Evolutionary conservation across 2,113 vertebrate genomes (phyloP), one percentile per base, ranked within the genome.

Genomic region (Megatriorchis doriae): DNA sequence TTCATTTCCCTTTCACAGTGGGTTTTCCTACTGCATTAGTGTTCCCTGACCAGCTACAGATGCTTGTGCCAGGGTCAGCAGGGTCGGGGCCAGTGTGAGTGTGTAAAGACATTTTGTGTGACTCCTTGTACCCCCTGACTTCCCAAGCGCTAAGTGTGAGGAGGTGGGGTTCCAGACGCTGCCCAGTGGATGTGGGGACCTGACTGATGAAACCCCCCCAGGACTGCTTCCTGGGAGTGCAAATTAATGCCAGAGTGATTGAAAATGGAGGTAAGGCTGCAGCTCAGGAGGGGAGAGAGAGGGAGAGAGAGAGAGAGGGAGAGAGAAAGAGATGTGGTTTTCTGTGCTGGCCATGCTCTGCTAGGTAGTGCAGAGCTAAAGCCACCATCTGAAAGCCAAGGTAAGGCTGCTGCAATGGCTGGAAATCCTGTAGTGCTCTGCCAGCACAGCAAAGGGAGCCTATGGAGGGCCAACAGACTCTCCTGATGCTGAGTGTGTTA

Each of bases 151-250:
- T 18, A 43, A 34, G 5, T 42, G 8, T 6, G 6, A 80, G 71
- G 40, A 83, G 25, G 38, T 19, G 27, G 9, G 13, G 16, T 22
- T 52, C 13, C 47, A 21, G 10, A 8, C 1, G 2, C n/a, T 87
- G 18, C 27, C 10, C 0, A 0, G 31, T 1, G 4, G 22, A 16
- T 1, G 0, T 12, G 26, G 31, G 29, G 10, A 63, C 13, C 7
- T 31, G 27, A 59, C 22, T 74, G 55, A 14, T 67, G 11, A 36
- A 79, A 77, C 11, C 21, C 8, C 12, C 11, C 3, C 0, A 1
- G 16, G 16, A 8, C 25, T 63, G 36, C 70, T 63, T 66, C n/a
- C 29, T 74, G 16, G 13, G 32, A 29, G 8, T 52, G 23, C 11
- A 72, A 59, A 77, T 3, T 0, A 32, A 36, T 48, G 31, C 21